phyloP scores from a whole-genome alignment of 2,113 vertebrate genomes.

The Anthoscopus minutus region DNA sequence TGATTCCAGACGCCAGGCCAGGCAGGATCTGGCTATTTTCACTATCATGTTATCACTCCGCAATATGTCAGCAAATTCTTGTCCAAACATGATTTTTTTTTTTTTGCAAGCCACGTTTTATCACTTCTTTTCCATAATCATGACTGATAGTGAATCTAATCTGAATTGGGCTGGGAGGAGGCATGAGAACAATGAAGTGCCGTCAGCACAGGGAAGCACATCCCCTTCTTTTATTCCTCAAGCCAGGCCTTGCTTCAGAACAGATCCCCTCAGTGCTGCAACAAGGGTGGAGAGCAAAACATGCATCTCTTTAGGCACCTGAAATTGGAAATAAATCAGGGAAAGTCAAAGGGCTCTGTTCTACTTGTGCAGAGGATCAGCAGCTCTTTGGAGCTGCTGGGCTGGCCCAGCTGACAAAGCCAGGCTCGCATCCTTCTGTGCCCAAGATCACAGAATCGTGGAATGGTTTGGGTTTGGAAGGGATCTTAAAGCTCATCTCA shows the following conservation, averaged over 20 bases:
- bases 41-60: constrained; percentile 59
- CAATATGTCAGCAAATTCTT: constrained; percentile 71
- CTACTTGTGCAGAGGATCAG: neutral
- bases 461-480: neutral
- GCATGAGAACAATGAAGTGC: constrained; percentile 7
- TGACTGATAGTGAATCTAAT: constrained; percentile 74
- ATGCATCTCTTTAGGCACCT: neutral
- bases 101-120: constrained; percentile 28
- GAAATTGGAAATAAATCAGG: neutral
- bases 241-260: neutral
- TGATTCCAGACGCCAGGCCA: constrained; percentile 44
- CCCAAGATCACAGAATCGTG: neutral
- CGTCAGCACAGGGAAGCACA: neutral
- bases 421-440: neutral
- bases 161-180: constrained; percentile 63
- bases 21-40: constrained; percentile 66
- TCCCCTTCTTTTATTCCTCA: neutral
- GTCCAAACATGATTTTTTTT: constrained; percentile 49
- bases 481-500: neutral
- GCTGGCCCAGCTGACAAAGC: neutral
- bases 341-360: neutral
- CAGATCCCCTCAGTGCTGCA: neutral
- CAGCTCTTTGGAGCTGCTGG: neutral
- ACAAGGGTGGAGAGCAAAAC: neutral
- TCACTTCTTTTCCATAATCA: constrained; percentile 63